A percentile compares a stretch with the other conserved stretches of the same genome.
These are phyloP conservation scores for Trinorchestia longiramus DNA, from an alignment of 1,140 invertebrate species.

Conservation along the genomic window DNA sequence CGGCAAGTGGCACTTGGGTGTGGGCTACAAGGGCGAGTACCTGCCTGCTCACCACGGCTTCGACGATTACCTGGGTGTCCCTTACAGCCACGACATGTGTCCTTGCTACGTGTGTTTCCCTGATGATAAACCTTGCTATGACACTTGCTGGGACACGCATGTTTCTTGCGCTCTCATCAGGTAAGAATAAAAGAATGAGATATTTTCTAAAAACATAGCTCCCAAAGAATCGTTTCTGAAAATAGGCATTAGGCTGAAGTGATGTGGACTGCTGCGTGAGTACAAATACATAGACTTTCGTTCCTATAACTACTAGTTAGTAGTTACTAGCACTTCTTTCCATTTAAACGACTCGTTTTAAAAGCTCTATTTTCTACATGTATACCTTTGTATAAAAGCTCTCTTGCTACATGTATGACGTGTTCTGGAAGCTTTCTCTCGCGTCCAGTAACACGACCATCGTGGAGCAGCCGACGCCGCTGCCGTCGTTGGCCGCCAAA, in stretches of 20 bases:
- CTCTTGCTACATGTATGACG: too few species aligned
- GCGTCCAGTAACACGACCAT: slow-evolving; percentile 56
- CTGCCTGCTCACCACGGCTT: slow-evolving; percentile 61
- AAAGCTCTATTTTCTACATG: too few species aligned
- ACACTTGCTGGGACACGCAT: slow-evolving; percentile 32
- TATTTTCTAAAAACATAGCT: too few species aligned
- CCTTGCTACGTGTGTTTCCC: slow-evolving; percentile 63
- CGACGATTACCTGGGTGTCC: slow-evolving; percentile 62
- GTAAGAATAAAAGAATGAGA: not conserved
- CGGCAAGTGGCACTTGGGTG: slow-evolving; percentile 66
- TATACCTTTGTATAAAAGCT: too few species aligned
- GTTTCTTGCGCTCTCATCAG: slow-evolving; percentile 61
- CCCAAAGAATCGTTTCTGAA: too few species aligned
- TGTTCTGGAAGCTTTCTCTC: not conserved
- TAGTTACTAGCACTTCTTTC: too few species aligned
- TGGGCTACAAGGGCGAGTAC: slow-evolving; percentile 60
- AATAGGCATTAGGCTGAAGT: too few species aligned
- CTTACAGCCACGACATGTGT: slow-evolving; percentile 65
- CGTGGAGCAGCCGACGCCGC: slow-evolving; percentile 59
- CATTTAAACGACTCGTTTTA: too few species aligned
- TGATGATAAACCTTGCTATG: slow-evolving; percentile 55
- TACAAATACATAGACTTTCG: too few species aligned
- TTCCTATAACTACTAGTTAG: too few species aligned
- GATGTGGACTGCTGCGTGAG: too few species aligned
- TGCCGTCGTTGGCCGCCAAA: slow-evolving; percentile 56